These are phyloP conservation scores for Gandaritis pyraliata DNA, from an alignment of 2,888 invertebrate genomes.

Conservation along the genomic window DNA sequence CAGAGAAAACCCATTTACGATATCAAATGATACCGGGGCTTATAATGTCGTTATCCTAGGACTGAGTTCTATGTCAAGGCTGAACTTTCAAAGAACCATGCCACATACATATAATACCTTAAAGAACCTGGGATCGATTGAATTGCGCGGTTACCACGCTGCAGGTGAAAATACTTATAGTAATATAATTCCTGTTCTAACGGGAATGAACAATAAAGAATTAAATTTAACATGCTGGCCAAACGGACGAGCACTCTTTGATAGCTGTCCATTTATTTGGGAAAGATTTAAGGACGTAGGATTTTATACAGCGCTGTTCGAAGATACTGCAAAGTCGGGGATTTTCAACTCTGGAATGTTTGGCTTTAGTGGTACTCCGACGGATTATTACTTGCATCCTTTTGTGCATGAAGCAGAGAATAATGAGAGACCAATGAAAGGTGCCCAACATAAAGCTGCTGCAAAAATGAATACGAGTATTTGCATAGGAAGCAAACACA, in stretches of 20 bases:
- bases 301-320: conserved; percentile 90
- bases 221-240: conserved; percentile 85
- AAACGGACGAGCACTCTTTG: conserved; percentile 82
- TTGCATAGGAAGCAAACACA: conserved; percentile 63
- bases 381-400: conserved; percentile 91
- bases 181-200: conserved; percentile 90
- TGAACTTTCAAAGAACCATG: conserved; percentile 92
- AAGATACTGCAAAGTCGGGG: conserved; percentile 86
- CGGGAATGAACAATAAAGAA: conserved; percentile 86
- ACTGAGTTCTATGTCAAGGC: conserved; percentile 91
- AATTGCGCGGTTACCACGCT: conserved; percentile 93
- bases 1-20: conserved; percentile 33
- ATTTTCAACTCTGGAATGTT: conserved; percentile 37
- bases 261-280: conserved; percentile 92
- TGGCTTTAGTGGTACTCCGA: conserved; percentile 87
- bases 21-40: conserved; percentile 34
- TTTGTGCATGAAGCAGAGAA: conserved; percentile 84
- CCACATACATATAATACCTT: conserved; percentile 86
- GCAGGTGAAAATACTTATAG: conserved; percentile 95
- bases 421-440: background rate
- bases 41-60: conserved; percentile 91
- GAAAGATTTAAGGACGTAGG: conserved; percentile 88
- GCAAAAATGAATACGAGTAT: background rate
- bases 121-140: conserved; percentile 85
- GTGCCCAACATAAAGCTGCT: background rate